phyloP scores from a whole-genome alignment of 2,888 invertebrate genomes.

The Oligia fasciuncula region DNA sequence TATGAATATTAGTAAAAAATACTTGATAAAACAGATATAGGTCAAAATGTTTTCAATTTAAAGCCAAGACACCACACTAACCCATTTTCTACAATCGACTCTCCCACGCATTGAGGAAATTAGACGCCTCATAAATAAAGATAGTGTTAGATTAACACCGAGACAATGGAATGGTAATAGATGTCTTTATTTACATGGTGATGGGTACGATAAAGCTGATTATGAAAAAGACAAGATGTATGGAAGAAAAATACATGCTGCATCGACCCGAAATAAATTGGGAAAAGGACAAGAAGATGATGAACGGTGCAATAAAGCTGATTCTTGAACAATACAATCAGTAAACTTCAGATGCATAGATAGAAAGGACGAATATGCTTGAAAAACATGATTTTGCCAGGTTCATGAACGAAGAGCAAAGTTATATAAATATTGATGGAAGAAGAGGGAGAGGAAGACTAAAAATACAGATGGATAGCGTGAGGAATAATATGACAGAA shows the following conservation, averaged over 20 bases:
- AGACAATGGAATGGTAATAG: constrained; percentile 33
- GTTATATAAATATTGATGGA: neutral
- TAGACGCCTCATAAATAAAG: constrained; percentile 32
- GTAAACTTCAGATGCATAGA: neutral
- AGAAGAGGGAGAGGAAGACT: neutral
- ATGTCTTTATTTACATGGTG: constrained; percentile 18
- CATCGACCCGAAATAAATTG: neutral
- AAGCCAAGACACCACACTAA: constrained; percentile 12
- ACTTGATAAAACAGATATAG: neutral
- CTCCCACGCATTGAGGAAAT: constrained; percentile 38
- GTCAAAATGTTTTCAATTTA: neutral
- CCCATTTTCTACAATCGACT: constrained; percentile 5
- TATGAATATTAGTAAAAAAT: neutral
- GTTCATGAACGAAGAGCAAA: neutral
- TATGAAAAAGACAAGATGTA: neutral
- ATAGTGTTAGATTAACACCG: constrained; percentile 11
- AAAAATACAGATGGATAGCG: too few relatives aligned
- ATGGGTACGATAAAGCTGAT: neutral
- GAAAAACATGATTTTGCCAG: neutral
- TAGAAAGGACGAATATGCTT: neutral
- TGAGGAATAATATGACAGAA: too few relatives aligned
- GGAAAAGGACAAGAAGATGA: neutral
- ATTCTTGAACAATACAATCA: neutral
- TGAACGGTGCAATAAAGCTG: neutral
- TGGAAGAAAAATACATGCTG: neutral